Conservation (phyloP, 2,797 vertebrate species). For the Gambusia yucatana region DNA sequence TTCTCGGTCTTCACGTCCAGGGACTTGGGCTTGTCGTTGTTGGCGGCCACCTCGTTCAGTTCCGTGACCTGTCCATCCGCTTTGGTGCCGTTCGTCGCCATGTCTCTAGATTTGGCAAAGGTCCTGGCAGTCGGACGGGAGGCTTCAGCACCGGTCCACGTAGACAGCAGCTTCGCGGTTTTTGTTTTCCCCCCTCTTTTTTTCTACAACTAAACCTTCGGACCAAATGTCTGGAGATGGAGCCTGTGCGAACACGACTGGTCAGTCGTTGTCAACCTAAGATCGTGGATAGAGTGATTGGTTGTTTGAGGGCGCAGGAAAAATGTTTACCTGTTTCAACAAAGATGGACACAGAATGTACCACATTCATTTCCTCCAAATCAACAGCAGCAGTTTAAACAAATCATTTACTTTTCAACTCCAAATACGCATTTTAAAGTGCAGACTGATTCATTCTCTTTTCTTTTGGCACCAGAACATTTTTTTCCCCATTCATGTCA, state of each 20-base stretch:
- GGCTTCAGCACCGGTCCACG: slow-evolving; percentile 94
- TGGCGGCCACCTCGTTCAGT: slow-evolving; percentile 90
- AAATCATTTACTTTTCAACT: not conserved
- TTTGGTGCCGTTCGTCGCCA: slow-evolving; percentile 95
- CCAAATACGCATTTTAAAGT: slow-evolving; percentile 23
- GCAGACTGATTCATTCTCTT: slow-evolving; percentile 14
- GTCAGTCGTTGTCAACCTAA: slow-evolving; percentile 79
- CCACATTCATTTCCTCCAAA: not conserved
- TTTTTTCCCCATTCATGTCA: slow-evolving; percentile 36
- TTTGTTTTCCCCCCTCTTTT: slow-evolving; percentile 37
- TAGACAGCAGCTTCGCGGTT: slow-evolving; percentile 96
- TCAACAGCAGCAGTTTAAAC: slow-evolving; percentile 10
- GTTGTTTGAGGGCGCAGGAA: slow-evolving; percentile 39
- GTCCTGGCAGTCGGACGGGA: slow-evolving; percentile 88
- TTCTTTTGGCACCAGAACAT: slow-evolving; percentile 40
- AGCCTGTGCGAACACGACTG: slow-evolving; percentile 64
- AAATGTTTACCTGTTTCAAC: slow-evolving; percentile 36
- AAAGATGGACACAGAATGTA: slow-evolving; percentile 40
- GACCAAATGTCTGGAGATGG: slow-evolving; percentile 69
- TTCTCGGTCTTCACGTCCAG: slow-evolving; percentile 93
- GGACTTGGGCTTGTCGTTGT: slow-evolving; percentile 93
- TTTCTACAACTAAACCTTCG: slow-evolving; percentile 71
- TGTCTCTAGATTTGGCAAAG: slow-evolving; percentile 88
- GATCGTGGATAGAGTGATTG: slow-evolving; percentile 73
- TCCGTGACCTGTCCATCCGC: slow-evolving; percentile 95